These are phyloP conservation scores for Condylura cristata DNA, from an alignment of 2,113 vertebrate species.

Conservation along the genomic window DNA sequence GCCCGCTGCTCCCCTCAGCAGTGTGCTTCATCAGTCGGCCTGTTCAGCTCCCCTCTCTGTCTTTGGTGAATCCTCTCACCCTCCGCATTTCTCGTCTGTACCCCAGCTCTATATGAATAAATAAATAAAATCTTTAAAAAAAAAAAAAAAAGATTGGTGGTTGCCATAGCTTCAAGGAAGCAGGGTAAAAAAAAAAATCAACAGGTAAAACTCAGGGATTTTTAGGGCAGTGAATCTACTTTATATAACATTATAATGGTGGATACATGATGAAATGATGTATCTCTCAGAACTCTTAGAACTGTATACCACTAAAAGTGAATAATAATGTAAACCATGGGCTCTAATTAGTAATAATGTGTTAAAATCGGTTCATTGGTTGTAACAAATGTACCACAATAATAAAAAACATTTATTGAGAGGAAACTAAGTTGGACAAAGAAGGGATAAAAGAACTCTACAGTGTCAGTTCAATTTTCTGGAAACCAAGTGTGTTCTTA, in stretches of 20 bases:
- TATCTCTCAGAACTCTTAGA: not conserved
- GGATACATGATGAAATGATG: not conserved
- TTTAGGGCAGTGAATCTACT: not conserved
- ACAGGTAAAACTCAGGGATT: not conserved
- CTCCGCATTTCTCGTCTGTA: too few relatives aligned
- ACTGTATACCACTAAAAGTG: not conserved
- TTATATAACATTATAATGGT: not conserved
- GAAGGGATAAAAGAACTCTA: not conserved
- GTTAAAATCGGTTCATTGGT: not conserved
- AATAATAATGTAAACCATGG: not conserved
- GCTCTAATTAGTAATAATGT: not conserved
- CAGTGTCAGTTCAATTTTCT: not conserved
- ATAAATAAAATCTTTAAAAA: too few relatives aligned
- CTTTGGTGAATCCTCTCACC: too few relatives aligned
- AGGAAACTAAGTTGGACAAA: not conserved
- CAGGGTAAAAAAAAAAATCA: not conserved
- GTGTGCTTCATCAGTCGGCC: too few relatives aligned
- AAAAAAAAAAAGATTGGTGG: not conserved
- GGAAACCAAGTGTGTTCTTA: not conserved
- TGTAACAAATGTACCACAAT: not conserved
- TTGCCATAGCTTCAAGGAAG: not conserved
- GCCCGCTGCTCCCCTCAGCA: too few relatives aligned
- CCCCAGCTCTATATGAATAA: too few relatives aligned
- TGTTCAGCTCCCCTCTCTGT: too few relatives aligned
- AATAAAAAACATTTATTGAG: not conserved